Evolutionary conservation across 2,888 invertebrate genomes (phyloP).

Genomic region (Spisula solida): DNA sequence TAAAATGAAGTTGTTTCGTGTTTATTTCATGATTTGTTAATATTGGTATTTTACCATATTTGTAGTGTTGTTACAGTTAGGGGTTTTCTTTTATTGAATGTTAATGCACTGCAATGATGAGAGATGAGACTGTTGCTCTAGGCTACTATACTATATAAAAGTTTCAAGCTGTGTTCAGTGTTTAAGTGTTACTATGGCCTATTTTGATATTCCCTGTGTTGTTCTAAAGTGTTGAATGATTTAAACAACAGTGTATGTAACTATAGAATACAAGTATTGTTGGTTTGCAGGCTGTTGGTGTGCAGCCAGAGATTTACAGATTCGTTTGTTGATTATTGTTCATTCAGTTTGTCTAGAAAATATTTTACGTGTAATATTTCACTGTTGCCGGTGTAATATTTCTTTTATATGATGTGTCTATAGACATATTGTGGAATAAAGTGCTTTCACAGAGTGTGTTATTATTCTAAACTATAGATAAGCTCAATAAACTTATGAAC

Average conservation of each 20-base stretch:
- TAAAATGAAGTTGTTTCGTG: no score
- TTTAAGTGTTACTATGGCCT: neutral
- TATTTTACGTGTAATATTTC: neutral
- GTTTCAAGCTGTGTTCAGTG: neutral
- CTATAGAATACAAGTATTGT: neutral
- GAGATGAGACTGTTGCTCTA: no score
- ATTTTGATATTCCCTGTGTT: neutral
- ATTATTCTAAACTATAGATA: neutral
- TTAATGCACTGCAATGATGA: no score
- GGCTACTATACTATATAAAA: no score
- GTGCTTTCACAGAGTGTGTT: neutral
- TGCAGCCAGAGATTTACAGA: neutral
- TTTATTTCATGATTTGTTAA: no score
- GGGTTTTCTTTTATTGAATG: no score
- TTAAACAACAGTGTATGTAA: neutral
- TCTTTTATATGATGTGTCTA: neutral
- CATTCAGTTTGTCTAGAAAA: neutral
- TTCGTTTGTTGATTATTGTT: neutral
- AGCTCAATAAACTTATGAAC: neutral
- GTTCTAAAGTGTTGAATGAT: neutral
- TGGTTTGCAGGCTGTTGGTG: neutral
- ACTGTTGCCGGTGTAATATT: conserved; percentile 5
- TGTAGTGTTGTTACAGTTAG: no score
- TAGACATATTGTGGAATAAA: neutral
- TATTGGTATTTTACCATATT: no score